phyloP scores from a whole-genome alignment of 2,113 vertebrate species.

The Pachycephala philippinensis region DNA sequence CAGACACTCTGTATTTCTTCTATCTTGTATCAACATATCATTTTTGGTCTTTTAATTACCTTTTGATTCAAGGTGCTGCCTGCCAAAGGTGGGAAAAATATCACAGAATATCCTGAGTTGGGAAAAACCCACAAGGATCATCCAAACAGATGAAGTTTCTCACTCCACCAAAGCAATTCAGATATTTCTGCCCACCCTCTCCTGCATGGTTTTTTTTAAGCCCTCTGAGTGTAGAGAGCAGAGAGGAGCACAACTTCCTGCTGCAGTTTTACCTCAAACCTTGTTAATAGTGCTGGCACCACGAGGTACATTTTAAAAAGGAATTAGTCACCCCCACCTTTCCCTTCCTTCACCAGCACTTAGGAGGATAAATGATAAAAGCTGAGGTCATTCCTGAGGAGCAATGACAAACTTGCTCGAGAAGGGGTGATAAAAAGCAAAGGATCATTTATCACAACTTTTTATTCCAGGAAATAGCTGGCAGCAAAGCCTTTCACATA shows the following conservation, averaged over 20 bases:
- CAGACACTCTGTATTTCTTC: no score
- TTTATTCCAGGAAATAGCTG: neutral
- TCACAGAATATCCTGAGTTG: no score
- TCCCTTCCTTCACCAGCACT: neutral
- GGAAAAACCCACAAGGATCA: no score
- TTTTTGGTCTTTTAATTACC: no score
- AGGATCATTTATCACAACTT: neutral
- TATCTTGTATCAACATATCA: no score
- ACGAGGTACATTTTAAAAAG: neutral
- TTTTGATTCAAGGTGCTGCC: no score
- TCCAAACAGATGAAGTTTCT: neutral
- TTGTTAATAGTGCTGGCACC: neutral
- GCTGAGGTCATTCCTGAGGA: neutral
- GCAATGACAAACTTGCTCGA: neutral
- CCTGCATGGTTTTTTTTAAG: neutral
- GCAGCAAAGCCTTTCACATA: neutral
- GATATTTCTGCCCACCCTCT: neutral
- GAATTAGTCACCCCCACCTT: neutral
- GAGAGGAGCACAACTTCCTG: neutral
- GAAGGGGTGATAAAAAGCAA: neutral
- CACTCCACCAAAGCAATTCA: neutral
- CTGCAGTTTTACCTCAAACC: neutral
- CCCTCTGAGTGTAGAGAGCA: neutral
- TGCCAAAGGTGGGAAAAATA: no score
- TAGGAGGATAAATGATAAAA: neutral